A percentile compares a stretch with the other conserved stretches of the same genome.
phyloP scores from a whole-genome alignment of 2,797 vertebrate genomes.

The Pseudomugil gertrudae region DNA sequence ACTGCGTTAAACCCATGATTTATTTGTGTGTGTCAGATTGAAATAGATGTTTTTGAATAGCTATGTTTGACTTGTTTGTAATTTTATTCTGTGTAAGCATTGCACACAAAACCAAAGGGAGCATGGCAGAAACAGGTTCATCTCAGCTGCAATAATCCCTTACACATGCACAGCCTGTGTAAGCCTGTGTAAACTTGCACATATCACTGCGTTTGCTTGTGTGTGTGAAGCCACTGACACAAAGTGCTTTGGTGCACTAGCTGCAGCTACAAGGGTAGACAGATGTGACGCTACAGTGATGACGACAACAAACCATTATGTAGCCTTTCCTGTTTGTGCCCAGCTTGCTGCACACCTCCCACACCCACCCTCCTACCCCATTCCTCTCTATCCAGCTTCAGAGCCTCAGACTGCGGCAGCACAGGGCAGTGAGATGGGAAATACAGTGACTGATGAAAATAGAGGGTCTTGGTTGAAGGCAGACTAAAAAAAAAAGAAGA shows the following conservation, averaged over 20 bases:
- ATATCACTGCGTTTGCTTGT: conserved; percentile 8
- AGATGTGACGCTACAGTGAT: conserved; percentile 63
- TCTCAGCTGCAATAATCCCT: conserved; percentile 3
- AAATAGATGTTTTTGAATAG: conserved; percentile 1
- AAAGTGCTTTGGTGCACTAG: conserved; percentile 19
- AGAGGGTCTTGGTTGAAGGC: conserved; percentile 58
- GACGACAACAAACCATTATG: conserved; percentile 64
- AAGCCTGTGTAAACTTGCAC: conserved; percentile 16
- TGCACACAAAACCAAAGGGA: conserved; percentile 1
- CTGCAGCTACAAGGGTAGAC: conserved; percentile 54
- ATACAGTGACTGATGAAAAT: conserved; percentile 81
- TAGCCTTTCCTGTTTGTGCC: conserved; percentile 54
- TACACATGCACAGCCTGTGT: conserved; percentile 5
- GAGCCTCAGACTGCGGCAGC: conserved; percentile 78
- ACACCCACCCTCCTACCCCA: conserved; percentile 36
- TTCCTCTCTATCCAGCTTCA: conserved; percentile 44
- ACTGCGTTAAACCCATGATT: conserved; percentile 20
- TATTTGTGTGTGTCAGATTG: conserved; percentile 1
- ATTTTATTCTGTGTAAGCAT: background rate
- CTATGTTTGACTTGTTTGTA: too few species aligned
- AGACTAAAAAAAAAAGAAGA: conserved; percentile 38
- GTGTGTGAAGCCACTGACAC: conserved; percentile 1
- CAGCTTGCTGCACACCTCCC: conserved; percentile 41
- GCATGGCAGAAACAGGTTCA: conserved; percentile 1
- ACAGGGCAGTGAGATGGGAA: conserved; percentile 79